Evolutionary conservation across 2,888 invertebrate genomes (phyloP), one percentile per base, ranked within the genome.

Genomic region (Pristionchus entomophagus): DNA sequence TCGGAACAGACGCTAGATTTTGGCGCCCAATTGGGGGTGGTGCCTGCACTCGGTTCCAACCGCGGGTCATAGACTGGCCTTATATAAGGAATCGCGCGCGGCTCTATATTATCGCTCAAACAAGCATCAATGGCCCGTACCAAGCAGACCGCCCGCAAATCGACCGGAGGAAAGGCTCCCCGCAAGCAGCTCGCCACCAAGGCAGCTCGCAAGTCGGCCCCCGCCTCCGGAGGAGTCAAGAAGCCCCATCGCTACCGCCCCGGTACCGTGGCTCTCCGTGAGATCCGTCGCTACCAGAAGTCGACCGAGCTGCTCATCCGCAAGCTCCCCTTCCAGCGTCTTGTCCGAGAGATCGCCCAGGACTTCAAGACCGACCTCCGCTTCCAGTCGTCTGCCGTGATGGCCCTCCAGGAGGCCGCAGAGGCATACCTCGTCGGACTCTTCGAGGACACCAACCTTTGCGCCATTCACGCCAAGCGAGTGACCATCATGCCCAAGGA

Each of bases 401-500:
- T 89, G 56, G 90, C 90, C 35, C 90, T 90, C 51, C 90, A 89
- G 86, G 97, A 97, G 86, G 88, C 91, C 32, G 87, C 96, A 92
- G 97, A 97, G 94, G 97, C 97, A 26, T 97, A 97, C 94, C 95
- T 97, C 91, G 97, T 97, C 86, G 97, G 97, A 90, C 95, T 98
- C 88, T 97, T 98, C 95, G 97, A 98, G 95, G 97, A 92, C 95
- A 97, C 97, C 91, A 98, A 97, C 95, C 95, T 97, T 96, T 97
- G 97, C 95, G 97, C 97, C 91, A 97, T 98, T 94, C 97, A 98
- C 94, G 97, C 97, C 92, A 97, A 97, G 95, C 96, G 97, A 93
- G 97, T 97, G 86, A 98, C 97, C 90, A 97, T 98, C 95, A 98
- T 97, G 97, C 97, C 97, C 92, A 98, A 97, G 95, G 97, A 98